Percentiles rank a stretch among this genome's conserved stretches.
These are phyloP conservation scores for Solea senegalensis DNA, from an alignment of 2,113 vertebrate genomes.

Conservation along the genomic window DNA sequence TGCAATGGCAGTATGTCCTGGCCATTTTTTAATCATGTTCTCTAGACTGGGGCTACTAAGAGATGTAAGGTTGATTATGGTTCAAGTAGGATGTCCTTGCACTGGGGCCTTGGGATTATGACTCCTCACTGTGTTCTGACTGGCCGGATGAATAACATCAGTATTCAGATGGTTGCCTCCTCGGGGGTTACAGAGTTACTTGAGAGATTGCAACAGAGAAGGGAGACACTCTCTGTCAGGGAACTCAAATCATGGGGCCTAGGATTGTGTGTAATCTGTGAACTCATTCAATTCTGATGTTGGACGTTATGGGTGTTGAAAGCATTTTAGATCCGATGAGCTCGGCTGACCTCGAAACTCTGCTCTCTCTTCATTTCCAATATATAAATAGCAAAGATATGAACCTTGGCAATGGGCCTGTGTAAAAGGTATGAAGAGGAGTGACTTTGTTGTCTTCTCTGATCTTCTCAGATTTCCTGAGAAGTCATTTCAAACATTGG, in stretches of 20 bases:
- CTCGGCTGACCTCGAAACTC: slow-evolving; percentile 53
- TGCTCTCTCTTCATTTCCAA: slow-evolving; percentile 41
- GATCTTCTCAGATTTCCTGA: slow-evolving; percentile 29
- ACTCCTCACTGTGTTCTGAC: slow-evolving; percentile 54
- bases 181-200: slow-evolving; percentile 58
- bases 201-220: slow-evolving; percentile 55
- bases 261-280: slow-evolving; percentile 55
- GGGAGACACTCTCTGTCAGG: slow-evolving; percentile 26
- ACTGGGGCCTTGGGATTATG: slow-evolving; percentile 69
- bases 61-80: slow-evolving; percentile 79
- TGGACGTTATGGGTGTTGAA: slow-evolving; percentile 52
- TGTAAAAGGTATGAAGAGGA: slow-evolving; percentile 37
- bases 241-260: slow-evolving; percentile 40
- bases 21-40: slow-evolving; percentile 76
- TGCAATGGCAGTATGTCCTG: slow-evolving; percentile 52
- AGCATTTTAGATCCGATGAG: slow-evolving; percentile 58
- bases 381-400: slow-evolving; percentile 32
- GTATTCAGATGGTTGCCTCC: slow-evolving; percentile 68
- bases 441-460: slow-evolving; percentile 10
- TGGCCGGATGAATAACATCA: slow-evolving; percentile 63
- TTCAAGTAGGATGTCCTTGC: slow-evolving; percentile 77
- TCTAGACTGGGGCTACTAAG: slow-evolving; percentile 66
- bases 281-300: slow-evolving; percentile 64
- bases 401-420: slow-evolving; percentile 12
- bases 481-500: neutral